Base-by-base conservation (phyloP, 37 sponge, comb jelly and placozoan genomes). In the Haliclona indistincta region DNA sequence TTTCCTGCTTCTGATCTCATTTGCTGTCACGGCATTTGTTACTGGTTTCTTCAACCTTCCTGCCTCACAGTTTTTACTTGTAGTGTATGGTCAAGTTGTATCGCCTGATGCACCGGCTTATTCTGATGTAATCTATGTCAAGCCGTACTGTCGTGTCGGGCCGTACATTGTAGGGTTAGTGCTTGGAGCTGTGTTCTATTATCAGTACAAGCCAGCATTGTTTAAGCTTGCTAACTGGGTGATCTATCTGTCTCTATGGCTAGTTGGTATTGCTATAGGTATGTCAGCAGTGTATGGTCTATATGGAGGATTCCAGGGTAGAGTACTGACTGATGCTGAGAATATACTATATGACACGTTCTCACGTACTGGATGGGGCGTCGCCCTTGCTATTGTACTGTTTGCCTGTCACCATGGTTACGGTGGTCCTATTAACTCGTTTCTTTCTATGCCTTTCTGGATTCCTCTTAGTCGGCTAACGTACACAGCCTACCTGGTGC, bases 111-210 rank as follows among this genome's bases (percentile, higher is more conserved):
- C 60, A 7, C 76, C 34, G 35, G 60, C 71, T 44, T 7, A n/a
- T 20, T 25, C 6, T n/a, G n/a, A 11, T 25, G 30, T 65, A 5
- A 66, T 79, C 2, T 67, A 88, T 65, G 55, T 17, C 10, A 92
- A 92, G 38, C 83, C 81, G 2, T 92, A 88, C 54, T 78, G 73
- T 38, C 84, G 88, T 23, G 62, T 75, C 26, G 38, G 54, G 20
- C 84, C 88, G 8, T 92, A 88, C 52, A 41, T 92, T 25, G 78
- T 84, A 13, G 93, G 93, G 17, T 56, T 92, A 2, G 25, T 79
- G 1, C 64, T 84, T 25, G 93, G 93, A 25, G 88, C 61, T 54
- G 38, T 82, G 20, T 33, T 91, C 40, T 77, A 62, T 83, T 79
- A 77, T 28, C 70, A 78, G 28, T 32, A 56, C 51, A 42, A 52